These are phyloP conservation scores for Corythoichthys haematopterus DNA, from an alignment of 2,113 vertebrate genomes.

Conservation along the genomic window DNA sequence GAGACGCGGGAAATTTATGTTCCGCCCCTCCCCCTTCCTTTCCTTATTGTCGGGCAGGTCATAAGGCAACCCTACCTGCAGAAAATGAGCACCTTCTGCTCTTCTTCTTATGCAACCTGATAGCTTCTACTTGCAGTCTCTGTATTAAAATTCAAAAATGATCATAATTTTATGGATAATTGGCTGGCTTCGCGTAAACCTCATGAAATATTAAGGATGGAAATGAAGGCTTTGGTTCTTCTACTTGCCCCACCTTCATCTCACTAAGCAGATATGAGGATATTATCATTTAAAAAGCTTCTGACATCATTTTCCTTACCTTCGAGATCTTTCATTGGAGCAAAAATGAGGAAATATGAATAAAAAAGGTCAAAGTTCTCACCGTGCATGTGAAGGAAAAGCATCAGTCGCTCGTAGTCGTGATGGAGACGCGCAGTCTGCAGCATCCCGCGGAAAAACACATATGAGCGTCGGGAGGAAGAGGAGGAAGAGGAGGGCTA, in stretches of 20 bases:
- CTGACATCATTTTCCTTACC: background rate
- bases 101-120: background rate
- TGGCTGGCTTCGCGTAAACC: slow-evolving; percentile 24
- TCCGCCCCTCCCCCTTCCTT: slow-evolving; percentile 31
- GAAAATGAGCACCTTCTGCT: background rate
- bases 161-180: background rate
- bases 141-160: background rate
- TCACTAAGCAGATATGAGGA: slow-evolving; percentile 11
- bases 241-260: slow-evolving; percentile 29
- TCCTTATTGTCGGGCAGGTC: slow-evolving; percentile 11
- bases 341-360: background rate
- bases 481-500: slow-evolving; percentile 14
- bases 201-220: slow-evolving; percentile 66
- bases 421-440: slow-evolving; percentile 20
- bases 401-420: background rate
- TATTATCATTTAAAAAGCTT: no score
- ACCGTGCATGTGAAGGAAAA: background rate
- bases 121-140: background rate
- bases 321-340: background rate
- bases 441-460: slow-evolving; percentile 40
- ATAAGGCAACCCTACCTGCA: slow-evolving; percentile 33
- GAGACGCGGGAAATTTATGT: slow-evolving; percentile 34
- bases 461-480: slow-evolving; percentile 24
- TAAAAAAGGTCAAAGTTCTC: background rate
- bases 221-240: slow-evolving; percentile 49